Percentiles rank a stretch among this genome's conserved stretches.
phyloP scores from a whole-genome alignment of 2,888 invertebrate species.

The Liopterus haemorrhoidalis region DNA sequence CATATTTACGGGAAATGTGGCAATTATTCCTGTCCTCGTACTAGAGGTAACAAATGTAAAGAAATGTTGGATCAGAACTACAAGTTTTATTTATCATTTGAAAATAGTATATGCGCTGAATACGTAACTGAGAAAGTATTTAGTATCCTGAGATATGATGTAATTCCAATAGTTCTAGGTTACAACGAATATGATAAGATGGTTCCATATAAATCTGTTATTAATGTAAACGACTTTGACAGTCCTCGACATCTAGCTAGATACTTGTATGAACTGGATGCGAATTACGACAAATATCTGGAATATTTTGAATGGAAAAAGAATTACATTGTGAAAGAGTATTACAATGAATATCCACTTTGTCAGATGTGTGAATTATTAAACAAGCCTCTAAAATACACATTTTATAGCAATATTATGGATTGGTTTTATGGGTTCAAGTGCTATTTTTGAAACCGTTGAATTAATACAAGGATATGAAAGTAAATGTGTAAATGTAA shows the following conservation, averaged over 20 bases:
- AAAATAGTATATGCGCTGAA: slow-evolving; percentile 29
- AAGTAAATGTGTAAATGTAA: too few relatives aligned
- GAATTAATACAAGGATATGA: too few relatives aligned
- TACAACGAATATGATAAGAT: slow-evolving; percentile 21
- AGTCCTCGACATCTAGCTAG: slow-evolving; percentile 21
- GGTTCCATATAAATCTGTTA: slow-evolving; percentile 27
- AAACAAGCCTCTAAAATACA: slow-evolving; percentile 29
- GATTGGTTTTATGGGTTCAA: slow-evolving; percentile 33
- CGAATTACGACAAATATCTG: slow-evolving; percentile 22
- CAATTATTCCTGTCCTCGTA: slow-evolving; percentile 38
- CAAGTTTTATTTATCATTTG: slow-evolving; percentile 30
- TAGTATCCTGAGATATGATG: slow-evolving; percentile 18
- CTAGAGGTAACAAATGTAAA: slow-evolving; percentile 42
- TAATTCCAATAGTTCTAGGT: slow-evolving; percentile 30
- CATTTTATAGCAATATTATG: slow-evolving; percentile 30
- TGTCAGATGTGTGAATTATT: slow-evolving; percentile 37
- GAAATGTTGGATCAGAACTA: slow-evolving; percentile 44
- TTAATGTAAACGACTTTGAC: slow-evolving; percentile 25
- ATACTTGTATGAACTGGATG: slow-evolving; percentile 23
- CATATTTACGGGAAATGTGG: slow-evolving; percentile 63
- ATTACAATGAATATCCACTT: slow-evolving; percentile 23
- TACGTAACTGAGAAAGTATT: slow-evolving; percentile 31
- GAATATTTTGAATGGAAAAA: slow-evolving; percentile 31
- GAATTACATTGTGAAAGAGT: slow-evolving; percentile 14
- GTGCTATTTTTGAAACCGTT: too few relatives aligned